phyloP scores from a whole-genome alignment of 2,797 vertebrate genomes.

The Chelon labrosus region DNA sequence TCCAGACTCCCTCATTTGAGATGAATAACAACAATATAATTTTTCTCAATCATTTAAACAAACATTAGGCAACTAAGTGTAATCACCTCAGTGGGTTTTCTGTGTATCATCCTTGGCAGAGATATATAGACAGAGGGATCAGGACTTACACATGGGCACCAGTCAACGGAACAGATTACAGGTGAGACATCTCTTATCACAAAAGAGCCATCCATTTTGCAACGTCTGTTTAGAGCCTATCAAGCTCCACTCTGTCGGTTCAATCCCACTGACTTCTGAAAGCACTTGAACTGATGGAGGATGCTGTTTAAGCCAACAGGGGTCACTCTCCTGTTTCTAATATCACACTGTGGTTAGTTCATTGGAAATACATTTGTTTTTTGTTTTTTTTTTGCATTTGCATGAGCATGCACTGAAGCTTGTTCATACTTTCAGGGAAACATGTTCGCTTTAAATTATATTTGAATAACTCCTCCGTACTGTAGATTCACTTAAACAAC shows the following conservation, averaged over 20 bases:
- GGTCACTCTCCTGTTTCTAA: constrained; percentile 65
- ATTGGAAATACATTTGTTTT: constrained; percentile 5
- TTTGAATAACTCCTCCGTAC: not conserved
- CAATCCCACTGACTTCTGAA: constrained; percentile 10
- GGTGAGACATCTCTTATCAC: constrained; percentile 86
- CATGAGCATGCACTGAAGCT: not conserved
- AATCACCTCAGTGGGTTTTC: not conserved
- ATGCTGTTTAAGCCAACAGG: constrained; percentile 58
- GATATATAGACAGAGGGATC: constrained; percentile 95
- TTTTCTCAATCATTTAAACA: no score
- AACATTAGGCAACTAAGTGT: not conserved
- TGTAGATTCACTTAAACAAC: not conserved
- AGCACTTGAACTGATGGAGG: constrained; percentile 40
- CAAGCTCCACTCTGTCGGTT: not conserved
- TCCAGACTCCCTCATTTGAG: not conserved
- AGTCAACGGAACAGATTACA: constrained; percentile 98
- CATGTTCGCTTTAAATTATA: not conserved
- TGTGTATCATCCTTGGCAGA: constrained; percentile 81
- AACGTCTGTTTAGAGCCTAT: not conserved
- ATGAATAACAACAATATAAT: no score
- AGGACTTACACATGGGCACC: constrained; percentile 96
- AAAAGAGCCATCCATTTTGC: constrained; percentile 80
- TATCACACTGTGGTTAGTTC: constrained; percentile 19
- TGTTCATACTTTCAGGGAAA: not conserved
- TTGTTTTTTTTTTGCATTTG: not conserved